Evolutionary conservation across 1,140 invertebrate genomes (phyloP).

Genomic region (Colletes gigas): DNA sequence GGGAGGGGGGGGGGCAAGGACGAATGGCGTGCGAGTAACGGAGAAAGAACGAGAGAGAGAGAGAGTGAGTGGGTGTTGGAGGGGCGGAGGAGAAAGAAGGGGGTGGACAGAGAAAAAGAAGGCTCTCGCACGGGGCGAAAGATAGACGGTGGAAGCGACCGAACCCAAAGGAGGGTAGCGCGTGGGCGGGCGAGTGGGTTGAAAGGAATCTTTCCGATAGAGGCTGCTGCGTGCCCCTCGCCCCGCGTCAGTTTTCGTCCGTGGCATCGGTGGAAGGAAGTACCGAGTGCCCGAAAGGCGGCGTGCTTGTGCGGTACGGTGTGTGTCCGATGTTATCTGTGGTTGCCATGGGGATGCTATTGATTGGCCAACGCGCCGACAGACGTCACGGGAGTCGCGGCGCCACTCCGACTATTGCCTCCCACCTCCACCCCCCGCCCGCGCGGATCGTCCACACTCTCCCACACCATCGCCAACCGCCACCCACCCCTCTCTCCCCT

Average conservation of each 20-base stretch:
- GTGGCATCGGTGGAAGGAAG: conserved; percentile 61
- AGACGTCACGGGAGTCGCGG: conserved; percentile 81
- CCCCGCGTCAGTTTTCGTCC: conserved; percentile 28
- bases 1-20: not conserved
- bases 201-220: conserved; percentile 50
- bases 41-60: not conserved
- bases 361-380: conserved; percentile 82
- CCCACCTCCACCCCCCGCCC: conserved; percentile 54
- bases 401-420: conserved; percentile 80
- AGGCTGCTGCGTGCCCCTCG: conserved; percentile 10
- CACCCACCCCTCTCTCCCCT: conserved; percentile 7
- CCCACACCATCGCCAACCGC: conserved; percentile 26
- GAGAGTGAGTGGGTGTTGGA: not conserved
- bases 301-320: conserved; percentile 68
- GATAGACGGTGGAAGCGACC: conserved; percentile 29
- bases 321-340: conserved; percentile 81
- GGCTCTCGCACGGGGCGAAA: not conserved
- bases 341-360: conserved; percentile 82
- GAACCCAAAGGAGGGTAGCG: conserved; percentile 12
- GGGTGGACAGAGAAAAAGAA: not conserved
- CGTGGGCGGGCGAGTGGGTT: conserved; percentile 11
- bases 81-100: not conserved
- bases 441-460: conserved; percentile 37
- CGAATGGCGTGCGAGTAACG: no score
- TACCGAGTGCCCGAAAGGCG: conserved; percentile 60